phyloP scores from a whole-genome alignment of 2,797 vertebrate species.

The Uromys caudimaculatus region DNA sequence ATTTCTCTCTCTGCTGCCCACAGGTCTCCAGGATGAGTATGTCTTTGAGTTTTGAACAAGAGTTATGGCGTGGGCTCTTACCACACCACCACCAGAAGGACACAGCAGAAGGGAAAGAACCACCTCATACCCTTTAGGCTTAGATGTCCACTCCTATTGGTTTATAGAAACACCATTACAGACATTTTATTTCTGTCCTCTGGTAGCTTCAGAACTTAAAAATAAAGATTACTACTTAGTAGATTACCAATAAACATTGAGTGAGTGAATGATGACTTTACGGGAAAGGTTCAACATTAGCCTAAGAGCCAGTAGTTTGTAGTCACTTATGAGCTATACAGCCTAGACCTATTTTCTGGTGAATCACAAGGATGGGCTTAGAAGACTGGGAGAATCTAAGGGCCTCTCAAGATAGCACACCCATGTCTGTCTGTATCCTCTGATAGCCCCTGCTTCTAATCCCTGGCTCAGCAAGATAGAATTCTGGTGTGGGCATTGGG shows the following conservation, averaged over 20 bases:
- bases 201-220: not conserved
- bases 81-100: not conserved
- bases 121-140: rapidly evolving
- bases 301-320: not conserved
- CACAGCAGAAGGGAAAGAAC: not conserved
- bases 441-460: not conserved
- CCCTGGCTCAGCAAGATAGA: no score
- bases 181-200: not conserved
- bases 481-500: not conserved
- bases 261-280: not conserved
- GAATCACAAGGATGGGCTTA: not conserved
- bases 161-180: not conserved
- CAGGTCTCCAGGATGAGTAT: not conserved
- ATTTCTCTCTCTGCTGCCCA: not conserved
- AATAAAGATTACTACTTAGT: not conserved
- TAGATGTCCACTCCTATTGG: not conserved
- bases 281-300: not conserved
- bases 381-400: not conserved
- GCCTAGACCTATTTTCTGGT: slow-evolving; percentile 1
- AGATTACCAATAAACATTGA: not conserved
- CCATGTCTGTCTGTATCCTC: not conserved
- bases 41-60: not conserved
- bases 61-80: not conserved
- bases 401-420: not conserved
- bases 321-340: not conserved